A percentile compares a stretch with the other conserved stretches of the same genome.
phyloP scores from a whole-genome alignment of 2,113 vertebrate species.

The Odobenus rosmarus region DNA sequence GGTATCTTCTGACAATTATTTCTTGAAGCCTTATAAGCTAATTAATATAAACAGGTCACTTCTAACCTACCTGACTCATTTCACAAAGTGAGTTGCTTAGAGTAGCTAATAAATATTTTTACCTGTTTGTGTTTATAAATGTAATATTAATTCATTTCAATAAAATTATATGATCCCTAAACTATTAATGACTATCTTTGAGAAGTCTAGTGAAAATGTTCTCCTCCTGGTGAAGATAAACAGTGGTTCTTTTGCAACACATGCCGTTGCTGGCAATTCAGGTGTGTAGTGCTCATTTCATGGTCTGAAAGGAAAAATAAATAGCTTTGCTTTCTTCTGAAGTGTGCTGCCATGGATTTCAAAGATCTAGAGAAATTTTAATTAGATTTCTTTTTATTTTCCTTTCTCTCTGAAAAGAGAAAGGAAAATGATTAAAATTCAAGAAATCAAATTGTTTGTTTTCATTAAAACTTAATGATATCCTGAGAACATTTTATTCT shows the following conservation, averaged over 20 bases:
- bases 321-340: neutral
- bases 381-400: constrained; percentile 51
- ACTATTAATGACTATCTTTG: neutral
- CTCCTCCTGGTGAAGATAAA: neutral
- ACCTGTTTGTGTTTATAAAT: neutral
- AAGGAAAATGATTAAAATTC: constrained; percentile 60
- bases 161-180: neutral
- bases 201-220: neutral
- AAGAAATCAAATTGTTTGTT: constrained; percentile 48
- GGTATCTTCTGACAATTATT: neutral
- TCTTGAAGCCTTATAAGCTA: neutral
- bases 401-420: neutral
- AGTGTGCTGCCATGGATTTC: neutral
- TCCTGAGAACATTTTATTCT: constrained; percentile 36
- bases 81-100: neutral
- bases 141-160: neutral
- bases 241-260: neutral
- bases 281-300: neutral
- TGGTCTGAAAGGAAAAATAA: neutral
- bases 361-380: neutral
- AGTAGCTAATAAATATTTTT: neutral
- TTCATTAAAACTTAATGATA: constrained; percentile 70
- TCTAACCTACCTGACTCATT: neutral
- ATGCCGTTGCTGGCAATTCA: neutral
- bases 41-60: neutral